These are phyloP conservation scores for Apamea monoglypha DNA, from an alignment of 2,888 invertebrate genomes.

Conservation along the genomic window DNA sequence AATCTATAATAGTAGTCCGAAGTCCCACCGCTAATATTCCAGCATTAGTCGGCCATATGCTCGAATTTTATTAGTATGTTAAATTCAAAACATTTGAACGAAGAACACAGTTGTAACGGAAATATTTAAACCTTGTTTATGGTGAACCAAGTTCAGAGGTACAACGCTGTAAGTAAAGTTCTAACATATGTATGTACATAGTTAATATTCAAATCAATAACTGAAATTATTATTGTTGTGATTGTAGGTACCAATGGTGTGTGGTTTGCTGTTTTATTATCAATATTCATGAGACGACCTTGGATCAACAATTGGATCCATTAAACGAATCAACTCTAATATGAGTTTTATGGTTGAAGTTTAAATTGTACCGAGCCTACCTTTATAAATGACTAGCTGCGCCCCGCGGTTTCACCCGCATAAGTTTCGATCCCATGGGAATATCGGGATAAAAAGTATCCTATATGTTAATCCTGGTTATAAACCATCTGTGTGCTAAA, in stretches of 20 bases:
- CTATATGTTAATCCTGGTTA: no score
- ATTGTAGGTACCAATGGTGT: slow-evolving; percentile 23
- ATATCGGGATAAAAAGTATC: no score
- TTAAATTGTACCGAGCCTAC: slow-evolving; percentile 19
- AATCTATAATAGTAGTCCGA: not conserved
- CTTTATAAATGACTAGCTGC: not conserved
- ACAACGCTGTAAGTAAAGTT: slow-evolving; percentile 27
- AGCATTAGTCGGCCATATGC: slow-evolving; percentile 28
- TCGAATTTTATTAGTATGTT: slow-evolving; percentile 33
- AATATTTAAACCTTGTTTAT: not conserved
- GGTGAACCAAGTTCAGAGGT: no score
- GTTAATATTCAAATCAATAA: slow-evolving; percentile 51
- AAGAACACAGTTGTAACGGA: slow-evolving; percentile 12
- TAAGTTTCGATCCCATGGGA: no score
- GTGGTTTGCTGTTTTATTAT: slow-evolving; percentile 33
- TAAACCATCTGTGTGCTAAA: no score
- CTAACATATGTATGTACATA: no score
- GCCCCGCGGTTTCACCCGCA: no score
- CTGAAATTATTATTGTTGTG: slow-evolving; percentile 18
- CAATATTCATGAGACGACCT: slow-evolving; percentile 53
- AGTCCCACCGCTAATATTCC: slow-evolving; percentile 10
- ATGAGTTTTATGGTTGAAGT: slow-evolving; percentile 34
- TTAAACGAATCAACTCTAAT: slow-evolving; percentile 36
- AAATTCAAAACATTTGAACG: slow-evolving; percentile 25
- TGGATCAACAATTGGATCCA: slow-evolving; percentile 47